Evolutionary conservation across 2,113 vertebrate genomes (phyloP).

Genomic region (Urocitellus parryii): DNA sequence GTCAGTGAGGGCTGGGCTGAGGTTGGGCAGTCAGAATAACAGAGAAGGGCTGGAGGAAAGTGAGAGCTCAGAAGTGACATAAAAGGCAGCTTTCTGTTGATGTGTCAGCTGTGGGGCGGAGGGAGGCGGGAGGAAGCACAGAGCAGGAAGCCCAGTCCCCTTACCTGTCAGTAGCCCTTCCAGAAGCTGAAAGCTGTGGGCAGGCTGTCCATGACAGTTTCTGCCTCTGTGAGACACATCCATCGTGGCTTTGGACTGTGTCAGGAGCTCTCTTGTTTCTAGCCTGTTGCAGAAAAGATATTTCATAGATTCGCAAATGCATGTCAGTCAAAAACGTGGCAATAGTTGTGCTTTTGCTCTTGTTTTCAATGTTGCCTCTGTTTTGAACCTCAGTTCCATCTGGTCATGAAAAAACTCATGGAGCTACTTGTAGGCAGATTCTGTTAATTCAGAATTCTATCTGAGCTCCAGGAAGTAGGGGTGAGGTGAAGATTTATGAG

Average conservation of each 20-base stretch:
- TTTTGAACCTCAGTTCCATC: neutral
- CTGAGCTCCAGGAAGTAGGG: neutral
- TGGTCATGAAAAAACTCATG: neutral
- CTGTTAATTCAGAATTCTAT: neutral
- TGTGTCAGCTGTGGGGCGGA: too few relatives aligned
- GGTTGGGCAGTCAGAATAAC: neutral
- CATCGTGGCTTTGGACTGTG: fast-evolving
- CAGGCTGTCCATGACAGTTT: neutral
- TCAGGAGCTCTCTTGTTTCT: neutral
- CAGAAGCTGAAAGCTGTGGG: neutral
- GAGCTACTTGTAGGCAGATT: neutral
- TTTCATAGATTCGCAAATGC: neutral
- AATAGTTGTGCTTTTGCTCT: neutral
- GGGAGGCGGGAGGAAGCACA: neutral
- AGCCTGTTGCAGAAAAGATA: neutral
- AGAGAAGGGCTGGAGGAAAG: neutral
- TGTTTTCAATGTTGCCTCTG: neutral
- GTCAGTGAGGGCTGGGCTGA: neutral
- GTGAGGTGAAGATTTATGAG: neutral
- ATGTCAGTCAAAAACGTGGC: neutral
- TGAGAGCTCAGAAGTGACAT: neutral
- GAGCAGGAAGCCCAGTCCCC: too few relatives aligned
- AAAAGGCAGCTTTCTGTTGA: neutral
- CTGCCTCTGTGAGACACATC: neutral
- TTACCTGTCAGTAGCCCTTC: neutral